These are phyloP conservation scores for Graphium colonna DNA, from an alignment of 2,888 invertebrate genomes.

Conservation along the genomic window DNA sequence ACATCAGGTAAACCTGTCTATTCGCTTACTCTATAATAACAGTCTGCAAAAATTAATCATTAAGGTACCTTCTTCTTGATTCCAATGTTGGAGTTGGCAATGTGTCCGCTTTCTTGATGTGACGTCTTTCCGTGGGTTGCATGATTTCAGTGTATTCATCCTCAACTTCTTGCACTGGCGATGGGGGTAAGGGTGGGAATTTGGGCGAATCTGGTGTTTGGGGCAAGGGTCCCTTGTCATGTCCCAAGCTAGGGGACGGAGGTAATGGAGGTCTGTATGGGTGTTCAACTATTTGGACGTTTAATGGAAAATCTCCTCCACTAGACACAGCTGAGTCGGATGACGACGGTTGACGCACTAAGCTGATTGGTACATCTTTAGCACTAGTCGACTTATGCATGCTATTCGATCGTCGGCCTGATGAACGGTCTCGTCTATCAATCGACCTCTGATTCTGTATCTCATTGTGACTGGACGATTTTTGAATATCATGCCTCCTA, in stretches of 20 bases:
- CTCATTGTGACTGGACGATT: slow-evolving; percentile 82
- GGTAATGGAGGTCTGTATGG: slow-evolving; percentile 68
- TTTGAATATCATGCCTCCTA: slow-evolving; percentile 80
- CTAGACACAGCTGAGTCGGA: slow-evolving; percentile 76
- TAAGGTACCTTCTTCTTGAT: slow-evolving; percentile 62
- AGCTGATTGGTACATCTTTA: slow-evolving; percentile 83
- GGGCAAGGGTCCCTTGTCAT: slow-evolving; percentile 71
- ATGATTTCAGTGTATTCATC: slow-evolving; percentile 87
- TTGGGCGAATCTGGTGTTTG: slow-evolving; percentile 74
- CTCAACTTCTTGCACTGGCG: slow-evolving; percentile 89
- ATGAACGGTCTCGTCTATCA: slow-evolving; percentile 71
- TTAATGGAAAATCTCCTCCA: slow-evolving; percentile 80
- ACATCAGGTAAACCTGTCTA: too few relatives aligned
- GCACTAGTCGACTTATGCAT: slow-evolving; percentile 88
- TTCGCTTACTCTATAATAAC: too few relatives aligned
- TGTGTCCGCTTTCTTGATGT: slow-evolving; percentile 75
- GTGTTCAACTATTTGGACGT: slow-evolving; percentile 84
- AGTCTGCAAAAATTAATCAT: too few relatives aligned
- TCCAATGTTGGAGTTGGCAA: slow-evolving; percentile 76
- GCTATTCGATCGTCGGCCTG: slow-evolving; percentile 77
- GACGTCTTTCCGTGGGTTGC: slow-evolving; percentile 72
- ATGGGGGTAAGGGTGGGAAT: slow-evolving; percentile 90
- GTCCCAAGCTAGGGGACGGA: slow-evolving; percentile 60
- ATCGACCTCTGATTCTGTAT: slow-evolving; percentile 77
- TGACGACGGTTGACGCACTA: slow-evolving; percentile 75